phyloP scores from a whole-genome alignment of 2,797 vertebrate species.

The Halcyon leucocephala region DNA sequence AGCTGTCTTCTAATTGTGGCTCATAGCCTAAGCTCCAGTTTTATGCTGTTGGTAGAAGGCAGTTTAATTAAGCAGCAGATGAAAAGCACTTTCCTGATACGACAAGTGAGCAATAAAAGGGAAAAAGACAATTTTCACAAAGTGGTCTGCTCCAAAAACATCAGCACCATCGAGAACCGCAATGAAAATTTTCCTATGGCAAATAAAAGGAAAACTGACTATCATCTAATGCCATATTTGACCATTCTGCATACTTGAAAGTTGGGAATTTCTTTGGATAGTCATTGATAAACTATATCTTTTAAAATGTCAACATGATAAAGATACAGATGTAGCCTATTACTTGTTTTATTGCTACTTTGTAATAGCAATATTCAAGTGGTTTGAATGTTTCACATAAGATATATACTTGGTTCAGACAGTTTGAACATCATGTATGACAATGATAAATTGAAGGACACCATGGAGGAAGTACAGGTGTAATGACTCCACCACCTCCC shows the following conservation, averaged over 20 bases:
- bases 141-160: background rate
- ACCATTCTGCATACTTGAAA: background rate
- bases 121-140: background rate
- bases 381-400: accelerated
- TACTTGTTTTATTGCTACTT: background rate
- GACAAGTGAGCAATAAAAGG: accelerated
- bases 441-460: background rate
- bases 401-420: background rate
- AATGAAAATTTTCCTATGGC: background rate
- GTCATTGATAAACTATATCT: background rate
- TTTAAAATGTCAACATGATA: background rate
- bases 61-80: background rate
- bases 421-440: background rate
- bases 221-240: background rate
- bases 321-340: background rate
- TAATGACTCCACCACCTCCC: background rate
- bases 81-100: background rate
- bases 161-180: background rate
- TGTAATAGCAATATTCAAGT: background rate
- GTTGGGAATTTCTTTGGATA: background rate
- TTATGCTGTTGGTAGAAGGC: background rate
- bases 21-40: background rate
- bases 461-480: background rate
- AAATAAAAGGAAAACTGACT: background rate
- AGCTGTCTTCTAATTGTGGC: background rate